Percentiles rank a stretch among this genome's conserved stretches.
phyloP scores from a whole-genome alignment of 2,797 vertebrate genomes.

The Melanotaenia trifasciata region DNA sequence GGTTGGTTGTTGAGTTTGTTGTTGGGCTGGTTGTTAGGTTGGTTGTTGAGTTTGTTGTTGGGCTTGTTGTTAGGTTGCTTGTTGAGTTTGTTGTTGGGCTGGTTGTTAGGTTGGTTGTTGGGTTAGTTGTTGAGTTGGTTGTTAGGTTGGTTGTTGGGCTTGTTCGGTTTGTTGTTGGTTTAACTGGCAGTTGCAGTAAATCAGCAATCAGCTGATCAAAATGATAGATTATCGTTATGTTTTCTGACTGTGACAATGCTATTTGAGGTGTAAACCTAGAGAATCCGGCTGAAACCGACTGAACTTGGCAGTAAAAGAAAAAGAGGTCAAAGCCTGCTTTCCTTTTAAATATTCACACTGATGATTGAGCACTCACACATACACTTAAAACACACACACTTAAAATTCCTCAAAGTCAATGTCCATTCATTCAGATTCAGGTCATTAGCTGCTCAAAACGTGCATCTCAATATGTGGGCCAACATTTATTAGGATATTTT shows the following conservation, averaged over 20 bases:
- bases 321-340: slow-evolving; percentile 53
- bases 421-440: slow-evolving; percentile 60
- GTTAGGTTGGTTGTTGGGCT: too few species aligned
- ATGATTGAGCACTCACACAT: slow-evolving; percentile 42
- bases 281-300: slow-evolving; percentile 4
- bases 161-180: too few species aligned
- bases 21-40: too few species aligned
- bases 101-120: too few species aligned
- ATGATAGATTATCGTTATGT: neutral
- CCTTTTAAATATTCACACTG: slow-evolving; percentile 51
- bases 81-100: too few species aligned
- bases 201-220: neutral
- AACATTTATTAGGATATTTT: slow-evolving; percentile 71
- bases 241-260: neutral
- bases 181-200: neutral
- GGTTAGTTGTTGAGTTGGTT: too few species aligned
- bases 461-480: slow-evolving; percentile 76
- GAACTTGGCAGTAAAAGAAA: slow-evolving; percentile 41
- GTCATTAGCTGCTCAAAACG: slow-evolving; percentile 68
- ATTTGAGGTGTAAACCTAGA: neutral
- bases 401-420: slow-evolving; percentile 56
- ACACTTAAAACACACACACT: slow-evolving; percentile 27
- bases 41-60: too few species aligned
- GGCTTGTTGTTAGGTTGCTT: too few species aligned
- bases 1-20: too few species aligned